Evolutionary conservation across 1,140 invertebrate genomes (phyloP), one percentile per base, ranked within the genome.

Genomic region (Bombus impatiens): DNA sequence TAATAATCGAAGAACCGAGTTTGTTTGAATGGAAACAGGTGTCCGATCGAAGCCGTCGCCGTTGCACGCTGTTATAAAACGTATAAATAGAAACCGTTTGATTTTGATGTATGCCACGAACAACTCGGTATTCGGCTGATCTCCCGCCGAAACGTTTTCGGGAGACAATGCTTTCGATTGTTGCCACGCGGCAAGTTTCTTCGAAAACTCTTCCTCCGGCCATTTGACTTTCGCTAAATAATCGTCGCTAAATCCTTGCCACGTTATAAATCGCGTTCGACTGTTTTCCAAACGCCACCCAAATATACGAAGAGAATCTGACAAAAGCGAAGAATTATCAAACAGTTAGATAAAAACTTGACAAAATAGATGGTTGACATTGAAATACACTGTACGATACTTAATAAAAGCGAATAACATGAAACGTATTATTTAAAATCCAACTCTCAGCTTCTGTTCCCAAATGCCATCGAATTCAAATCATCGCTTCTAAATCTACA

Each of bases 1-100:
- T 89, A 90, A 91, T 90, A 91, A 91, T 91, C 78, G 77, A 59
- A 44, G 40, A 62, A 71, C 86, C 75, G 67, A 71, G 77, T 91
- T 91, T 91, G 72, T 91, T 89, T 88, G 76, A 86, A 84, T 86
- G 81, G 82, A 80, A 91, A 93, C 92, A 93, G 92, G 91, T 93
- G 92, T 91, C 89, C 85, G 86, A 91, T 93, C 86, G 87, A 88
- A 87, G 40, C 78, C 82, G 88, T 92, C 88, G 90, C 67, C 84
- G 65, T 78, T 82, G 84, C 88, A 82, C 79, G 87, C 84, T 88
- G 87, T 88, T 90, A 15, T 67, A 91, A 90, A 80, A 86, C 77
- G 89, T 94, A 93, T 92, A 93, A 94, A 94, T 94, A 94, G 93
- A 78, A 83, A 88, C 84, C 90, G 89, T 94, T 94, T 94, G 93